Evolutionary conservation across 2,797 vertebrate species (phyloP), one percentile per base, ranked within the genome.

Genomic region (Myotis findleyi): DNA sequence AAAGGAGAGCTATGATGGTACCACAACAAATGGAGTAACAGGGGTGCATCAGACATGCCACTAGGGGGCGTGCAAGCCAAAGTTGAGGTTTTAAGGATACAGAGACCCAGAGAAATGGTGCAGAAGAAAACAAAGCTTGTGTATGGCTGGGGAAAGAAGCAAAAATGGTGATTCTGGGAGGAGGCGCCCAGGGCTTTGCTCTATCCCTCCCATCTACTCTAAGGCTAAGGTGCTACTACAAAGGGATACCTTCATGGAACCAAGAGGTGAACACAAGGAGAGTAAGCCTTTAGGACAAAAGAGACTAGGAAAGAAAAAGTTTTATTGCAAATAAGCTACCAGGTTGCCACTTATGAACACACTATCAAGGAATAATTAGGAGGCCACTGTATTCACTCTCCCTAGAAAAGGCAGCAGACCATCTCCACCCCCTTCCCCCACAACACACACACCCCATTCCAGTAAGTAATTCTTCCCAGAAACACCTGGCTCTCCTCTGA

Each of bases 41-140:
- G 38, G 80, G 77, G 73, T 94, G 91, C 90, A 80, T 83, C 92
- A 51, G 10, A 93, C 27, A 55, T 92, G 81, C 92, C 96, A 95
- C 96, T 93, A 97, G 96, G 96, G 94, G 96, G 96, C 93, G 11
- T 12, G 21, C 95, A 96, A 57, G 93, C 49, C 95, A 93, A 95
- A 94, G 91, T 36, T 85, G 84, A 96, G 94, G 84, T 81, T 71
- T 91, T 59, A 82, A 87, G 66, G 36, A 21, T 59, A 33, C 36
- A 38, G 72, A 79, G 84, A 91, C 72, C 27, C 53, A 59, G 36
- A 83, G 30, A 20, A 55, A 20, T 0, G 41, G 16, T 30, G 72
- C 10, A 77, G 68, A 6, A 93, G n/a, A 83, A 95, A 87, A 91
- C 57, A 85, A 79, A 71, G 79, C 82, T 91, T 21, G 59, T 18